phyloP scores from a whole-genome alignment of 1,140 invertebrate species.

The Telenomus remus region DNA sequence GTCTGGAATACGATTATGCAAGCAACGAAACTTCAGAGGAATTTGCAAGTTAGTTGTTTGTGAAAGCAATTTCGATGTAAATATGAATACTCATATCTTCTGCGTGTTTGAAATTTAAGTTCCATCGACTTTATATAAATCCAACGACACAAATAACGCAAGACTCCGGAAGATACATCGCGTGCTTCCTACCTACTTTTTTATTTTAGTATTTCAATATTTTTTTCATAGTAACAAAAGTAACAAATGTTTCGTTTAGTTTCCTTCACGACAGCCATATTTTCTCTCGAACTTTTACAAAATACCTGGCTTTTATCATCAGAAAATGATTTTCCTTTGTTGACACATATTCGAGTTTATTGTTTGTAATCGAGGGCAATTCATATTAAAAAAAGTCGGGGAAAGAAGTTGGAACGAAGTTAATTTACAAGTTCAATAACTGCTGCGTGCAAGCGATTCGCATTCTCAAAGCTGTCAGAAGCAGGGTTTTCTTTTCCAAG shows the following conservation, averaged over 20 bases:
- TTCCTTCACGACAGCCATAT: too few species aligned
- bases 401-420: neutral
- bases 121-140: neutral
- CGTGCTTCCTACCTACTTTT: neutral
- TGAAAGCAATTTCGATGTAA: conserved; percentile 7
- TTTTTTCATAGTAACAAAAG: too few species aligned
- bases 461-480: conserved; percentile 34
- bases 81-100: conserved; percentile 4
- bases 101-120: neutral
- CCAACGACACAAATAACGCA: too few species aligned
- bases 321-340: too few species aligned
- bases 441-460: conserved; percentile 17
- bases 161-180: too few species aligned
- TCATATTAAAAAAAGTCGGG: too few species aligned
- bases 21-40: neutral
- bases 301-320: too few species aligned
- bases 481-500: conserved; percentile 36
- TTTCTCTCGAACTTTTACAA: too few species aligned
- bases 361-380: too few species aligned
- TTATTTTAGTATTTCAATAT: neutral
- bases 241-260: too few species aligned
- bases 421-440: conserved; percentile 27
- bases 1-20: neutral
- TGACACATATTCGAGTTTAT: too few species aligned
- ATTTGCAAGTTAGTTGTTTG: neutral